Evolutionary conservation across 2,888 invertebrate species (phyloP).

Genomic region (Leucoma salicis): DNA sequence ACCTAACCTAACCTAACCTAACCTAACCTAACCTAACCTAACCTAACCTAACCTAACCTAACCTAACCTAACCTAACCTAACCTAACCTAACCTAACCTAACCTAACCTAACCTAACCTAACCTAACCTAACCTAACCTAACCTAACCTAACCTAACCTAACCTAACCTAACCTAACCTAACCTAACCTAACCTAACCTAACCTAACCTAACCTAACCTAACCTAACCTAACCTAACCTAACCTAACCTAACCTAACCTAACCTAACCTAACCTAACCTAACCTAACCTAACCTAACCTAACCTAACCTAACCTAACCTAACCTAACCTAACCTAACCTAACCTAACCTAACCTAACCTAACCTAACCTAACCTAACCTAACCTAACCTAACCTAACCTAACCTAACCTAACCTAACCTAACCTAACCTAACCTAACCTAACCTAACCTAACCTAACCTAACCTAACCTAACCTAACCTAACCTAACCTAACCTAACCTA

Average conservation of each 20-base stretch:
- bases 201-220: slow-evolving; percentile 7
- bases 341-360: slow-evolving; percentile 8
- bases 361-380: slow-evolving; percentile 8
- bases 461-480: slow-evolving; percentile 16
- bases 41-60: slow-evolving; percentile 11
- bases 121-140: slow-evolving; percentile 11
- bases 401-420: slow-evolving; percentile 10
- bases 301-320: slow-evolving; percentile 2
- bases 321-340: slow-evolving; percentile 4
- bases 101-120: slow-evolving; percentile 11
- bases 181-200: slow-evolving; percentile 7
- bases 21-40: slow-evolving; percentile 17
- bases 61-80: slow-evolving; percentile 11
- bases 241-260: slow-evolving; percentile 6
- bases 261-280: slow-evolving; percentile 6
- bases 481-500: slow-evolving; percentile 17
- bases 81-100: slow-evolving; percentile 11
- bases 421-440: slow-evolving; percentile 11
- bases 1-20: slow-evolving; percentile 16
- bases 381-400: slow-evolving; percentile 8
- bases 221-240: slow-evolving; percentile 12
- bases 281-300: slow-evolving; percentile 4
- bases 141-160: slow-evolving; percentile 11
- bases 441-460: slow-evolving; percentile 17
- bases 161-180: slow-evolving; percentile 16